Evolutionary conservation across 2,888 invertebrate species (phyloP), one percentile per base, ranked within the genome.

Genomic region (Oegoconia quadripuncta): DNA sequence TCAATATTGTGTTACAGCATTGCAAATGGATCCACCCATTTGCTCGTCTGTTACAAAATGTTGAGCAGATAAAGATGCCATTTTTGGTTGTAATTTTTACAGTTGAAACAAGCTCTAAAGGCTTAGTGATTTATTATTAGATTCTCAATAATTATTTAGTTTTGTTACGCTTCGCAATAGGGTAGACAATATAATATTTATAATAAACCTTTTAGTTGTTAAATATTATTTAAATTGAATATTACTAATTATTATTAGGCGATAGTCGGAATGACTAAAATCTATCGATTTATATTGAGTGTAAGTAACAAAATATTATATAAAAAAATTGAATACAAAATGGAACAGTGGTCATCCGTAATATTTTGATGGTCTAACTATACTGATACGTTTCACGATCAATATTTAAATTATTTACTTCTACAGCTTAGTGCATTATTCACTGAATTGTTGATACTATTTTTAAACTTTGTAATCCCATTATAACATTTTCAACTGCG

Each of bases 71-170:
- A 40, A 36, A 38, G 42, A 61, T 55, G 64, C 63, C 66, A 64
- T 65, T 70, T n/a, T 68, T 48, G 68, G 63, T 72, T 70, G 59
- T 73, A 68, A 63, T 46, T 53, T 57, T 28, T 30, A 29, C 51
- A 52, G 49, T 49, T 52, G 37, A 42, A 56, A 65, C 66, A 60
- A 63, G 64, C 65, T 67, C 53, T 51, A 49, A 77, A 74, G 71
- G 70, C 72, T 73, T 78, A 80, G 82, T 82, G 80, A 81, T 81
- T 75, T 67, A 65, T 62, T 59, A 48, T 73, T 77, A 78, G 74
- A 75, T 77, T 82, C 74, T 81, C 74, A 77, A 70, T 35, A 31
- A 15, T 69, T n/a, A 60, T 56, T 66, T 74, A 74, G 68, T 67
- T 74, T 70, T 64, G 70, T 76, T 77, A 78, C 74, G 80, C 76